These are phyloP conservation scores for Perognathus longimembris DNA, from an alignment of 2,113 vertebrate species.

Conservation along the genomic window DNA sequence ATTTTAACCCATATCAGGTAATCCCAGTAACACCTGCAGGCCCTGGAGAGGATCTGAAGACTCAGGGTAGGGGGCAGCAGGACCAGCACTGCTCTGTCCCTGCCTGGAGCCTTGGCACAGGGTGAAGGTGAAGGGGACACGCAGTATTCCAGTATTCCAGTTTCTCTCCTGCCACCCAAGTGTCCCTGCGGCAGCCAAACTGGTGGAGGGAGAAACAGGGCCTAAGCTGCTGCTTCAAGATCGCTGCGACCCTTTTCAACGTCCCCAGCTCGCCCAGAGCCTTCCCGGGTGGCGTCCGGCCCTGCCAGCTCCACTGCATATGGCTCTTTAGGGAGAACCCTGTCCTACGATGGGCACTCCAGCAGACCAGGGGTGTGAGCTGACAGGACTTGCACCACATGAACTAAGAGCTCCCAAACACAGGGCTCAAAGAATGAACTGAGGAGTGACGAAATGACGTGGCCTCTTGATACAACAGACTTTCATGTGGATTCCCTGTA, in stretches of 20 bases:
- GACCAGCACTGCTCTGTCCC: too few relatives aligned
- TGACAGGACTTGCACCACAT: rapidly evolving
- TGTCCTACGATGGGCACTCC: rapidly evolving
- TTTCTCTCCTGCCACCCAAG: not conserved
- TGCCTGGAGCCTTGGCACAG: not conserved
- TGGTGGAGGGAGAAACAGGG: not conserved
- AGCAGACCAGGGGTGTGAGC: not conserved
- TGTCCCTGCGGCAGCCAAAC: too few relatives aligned
- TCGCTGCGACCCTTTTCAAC: too few relatives aligned
- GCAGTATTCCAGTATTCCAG: not conserved
- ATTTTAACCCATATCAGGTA: not conserved
- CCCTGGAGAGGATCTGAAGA: too few relatives aligned
- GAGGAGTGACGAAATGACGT: not conserved
- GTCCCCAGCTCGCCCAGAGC: not conserved
- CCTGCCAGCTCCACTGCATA: not conserved
- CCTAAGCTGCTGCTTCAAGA: too few relatives aligned
- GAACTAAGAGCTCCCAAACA: not conserved
- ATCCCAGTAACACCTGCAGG: not conserved
- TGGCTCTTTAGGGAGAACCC: not conserved
- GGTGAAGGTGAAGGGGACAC: rapidly evolving
- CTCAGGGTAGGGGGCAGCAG: too few relatives aligned
- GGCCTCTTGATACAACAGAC: not conserved
- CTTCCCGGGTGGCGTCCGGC: not conserved
- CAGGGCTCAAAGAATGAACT: not conserved
- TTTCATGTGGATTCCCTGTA: rapidly evolving